Base-by-base conservation (phyloP, 2,797 vertebrate species). In the Anisognathus igniventris region DNA sequence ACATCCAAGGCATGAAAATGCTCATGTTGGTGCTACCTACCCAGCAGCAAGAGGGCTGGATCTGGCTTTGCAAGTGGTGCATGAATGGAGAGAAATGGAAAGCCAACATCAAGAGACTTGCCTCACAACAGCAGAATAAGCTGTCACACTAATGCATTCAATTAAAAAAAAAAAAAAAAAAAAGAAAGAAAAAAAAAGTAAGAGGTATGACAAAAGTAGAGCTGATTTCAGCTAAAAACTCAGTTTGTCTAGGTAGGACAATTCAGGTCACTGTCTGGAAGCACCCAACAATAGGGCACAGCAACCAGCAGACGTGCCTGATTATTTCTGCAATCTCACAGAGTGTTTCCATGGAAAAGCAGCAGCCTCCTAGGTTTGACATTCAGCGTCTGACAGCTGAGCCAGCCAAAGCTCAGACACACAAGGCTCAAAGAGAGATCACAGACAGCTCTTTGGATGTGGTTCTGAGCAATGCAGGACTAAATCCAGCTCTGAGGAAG, bases 311-410 rank as follows among this genome's bases (percentile, higher is more conserved):
- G 86, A 84, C 58, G 9, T 8, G 73, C 67, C 56, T 86, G 76
- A 95, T 95, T 88, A 79, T 94, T 93, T 66, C 79, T 93, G 83
- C 80, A 81, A 25, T 94, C 14, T 8, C 79, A 83, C 57, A 28
- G 67, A 76, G 62, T 31, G 93, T 95, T 96, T 96, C 95, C 94
- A 95, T 96, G 95, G 95, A 96, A 96, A 96, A 95, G 86, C 83
- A 73, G 93, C 90, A 93, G 73, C 80, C 77, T 84, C 57, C 70
- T 37, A 90, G 40, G 62, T 86, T 50, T 92, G 90, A 95, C 83
- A 82, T 88, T 86, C 83, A 94, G 68, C 1, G 0, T 76, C 86
- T 96, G 95, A 93, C 94, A 94, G 83, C 90, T 64, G 48, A 95
- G 71, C 62, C 82, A 91, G 91, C 37, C 79, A 86, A 81, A 87